These are phyloP conservation scores for Amblyjoppa proteus DNA, from an alignment of 2,888 invertebrate species.

Conservation along the genomic window DNA sequence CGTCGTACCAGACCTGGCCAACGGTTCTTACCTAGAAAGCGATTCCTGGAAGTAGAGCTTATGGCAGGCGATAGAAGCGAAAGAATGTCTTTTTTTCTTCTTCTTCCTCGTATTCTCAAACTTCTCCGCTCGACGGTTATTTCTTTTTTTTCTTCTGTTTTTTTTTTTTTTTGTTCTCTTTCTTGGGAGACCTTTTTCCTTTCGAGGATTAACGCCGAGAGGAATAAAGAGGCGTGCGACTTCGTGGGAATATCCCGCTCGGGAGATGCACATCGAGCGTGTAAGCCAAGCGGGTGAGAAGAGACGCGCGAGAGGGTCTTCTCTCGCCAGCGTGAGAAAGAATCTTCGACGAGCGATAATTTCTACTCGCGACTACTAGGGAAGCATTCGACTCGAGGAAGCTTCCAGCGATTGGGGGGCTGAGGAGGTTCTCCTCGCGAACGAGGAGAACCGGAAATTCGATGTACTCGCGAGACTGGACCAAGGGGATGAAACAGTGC, in stretches of 20 bases:
- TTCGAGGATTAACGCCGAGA: slow-evolving; percentile 62
- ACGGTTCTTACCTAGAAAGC: slow-evolving; percentile 36
- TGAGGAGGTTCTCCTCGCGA: background rate
- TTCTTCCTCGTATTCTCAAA: slow-evolving; percentile 39
- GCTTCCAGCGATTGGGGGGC: slow-evolving; percentile 66
- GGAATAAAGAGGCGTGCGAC: slow-evolving; percentile 66
- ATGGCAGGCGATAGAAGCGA: slow-evolving; percentile 41
- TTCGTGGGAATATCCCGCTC: slow-evolving; percentile 66
- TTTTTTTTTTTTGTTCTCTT: slow-evolving; percentile 11
- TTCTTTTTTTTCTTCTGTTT: background rate
- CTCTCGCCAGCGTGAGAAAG: slow-evolving; percentile 69
- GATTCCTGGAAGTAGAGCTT: slow-evolving; percentile 60
- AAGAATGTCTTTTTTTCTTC: slow-evolving; percentile 45
- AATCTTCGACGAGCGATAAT: slow-evolving; percentile 71
- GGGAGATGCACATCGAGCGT: slow-evolving; percentile 45
- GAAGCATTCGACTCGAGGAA: slow-evolving; percentile 80
- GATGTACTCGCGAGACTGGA: too few relatives aligned
- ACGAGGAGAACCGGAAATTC: background rate
- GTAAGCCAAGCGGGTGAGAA: slow-evolving; percentile 38
- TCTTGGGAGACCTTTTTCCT: slow-evolving; percentile 49
- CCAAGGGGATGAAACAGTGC: slow-evolving; percentile 19
- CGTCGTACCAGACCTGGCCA: background rate
- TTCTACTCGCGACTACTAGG: slow-evolving; percentile 82
- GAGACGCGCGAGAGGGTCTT: slow-evolving; percentile 45
- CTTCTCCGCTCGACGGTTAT: background rate